Evolutionary conservation across 2,888 invertebrate species (phyloP).

Genomic region (Plusia festucae): DNA sequence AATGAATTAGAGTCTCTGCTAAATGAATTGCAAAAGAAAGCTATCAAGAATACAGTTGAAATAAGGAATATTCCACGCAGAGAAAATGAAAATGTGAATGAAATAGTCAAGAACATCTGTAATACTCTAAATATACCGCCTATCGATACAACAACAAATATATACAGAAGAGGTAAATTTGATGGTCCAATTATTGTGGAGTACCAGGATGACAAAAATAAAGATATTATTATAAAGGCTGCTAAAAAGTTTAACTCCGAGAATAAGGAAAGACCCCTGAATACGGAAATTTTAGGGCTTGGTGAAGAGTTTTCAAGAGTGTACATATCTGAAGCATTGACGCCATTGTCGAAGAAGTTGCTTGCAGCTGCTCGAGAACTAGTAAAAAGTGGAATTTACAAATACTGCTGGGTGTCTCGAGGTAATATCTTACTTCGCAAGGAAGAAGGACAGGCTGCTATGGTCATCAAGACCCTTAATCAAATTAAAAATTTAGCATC

Average conservation of each 20-base stretch:
- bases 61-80: neutral
- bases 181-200: constrained; percentile 17
- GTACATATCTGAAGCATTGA: constrained; percentile 8
- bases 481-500: neutral
- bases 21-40: neutral
- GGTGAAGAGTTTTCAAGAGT: neutral
- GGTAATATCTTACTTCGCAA: constrained; percentile 16
- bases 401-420: constrained; percentile 20
- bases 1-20: neutral
- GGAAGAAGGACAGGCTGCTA: constrained; percentile 16
- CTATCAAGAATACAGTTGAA: neutral
- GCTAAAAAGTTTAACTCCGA: constrained; percentile 13
- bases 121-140: neutral
- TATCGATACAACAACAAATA: neutral
- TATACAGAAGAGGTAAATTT: constrained; percentile 10
- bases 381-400: constrained; percentile 12
- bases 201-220: constrained; percentile 8
- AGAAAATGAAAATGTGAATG: neutral
- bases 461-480: constrained; percentile 13
- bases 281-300: neutral
- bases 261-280: neutral
- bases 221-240: constrained; percentile 16
- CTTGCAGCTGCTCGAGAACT: constrained; percentile 12
- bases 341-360: constrained; percentile 1
- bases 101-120: neutral